Conservation (phyloP, 2,797 vertebrate species). For the Enteromius anoplus region DNA sequence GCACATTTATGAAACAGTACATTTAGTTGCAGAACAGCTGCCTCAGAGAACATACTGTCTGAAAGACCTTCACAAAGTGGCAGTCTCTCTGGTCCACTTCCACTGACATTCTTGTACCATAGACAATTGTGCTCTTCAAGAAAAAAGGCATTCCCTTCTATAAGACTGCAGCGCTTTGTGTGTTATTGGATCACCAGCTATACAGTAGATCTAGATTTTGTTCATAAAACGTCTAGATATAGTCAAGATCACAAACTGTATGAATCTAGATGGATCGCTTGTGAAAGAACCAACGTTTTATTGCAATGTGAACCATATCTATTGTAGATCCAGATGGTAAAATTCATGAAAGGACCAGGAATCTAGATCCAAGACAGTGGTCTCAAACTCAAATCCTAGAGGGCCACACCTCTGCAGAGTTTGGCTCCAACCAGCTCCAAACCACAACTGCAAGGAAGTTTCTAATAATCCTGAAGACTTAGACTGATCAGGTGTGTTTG, state of each 20-base stretch:
- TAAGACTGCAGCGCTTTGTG: constrained; percentile 68
- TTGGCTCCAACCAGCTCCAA: no score
- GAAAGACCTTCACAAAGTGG: constrained; percentile 71
- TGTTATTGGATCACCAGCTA: constrained; percentile 64
- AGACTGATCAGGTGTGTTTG: no score
- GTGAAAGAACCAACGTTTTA: not conserved
- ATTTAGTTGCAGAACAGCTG: constrained; percentile 71
- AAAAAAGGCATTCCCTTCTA: constrained; percentile 73
- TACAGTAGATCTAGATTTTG: constrained; percentile 20
- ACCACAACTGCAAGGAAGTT: no score
- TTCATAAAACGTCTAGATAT: not conserved
- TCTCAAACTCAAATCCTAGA: no score
- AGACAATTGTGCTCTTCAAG: constrained; percentile 75
- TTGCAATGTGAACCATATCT: not conserved
- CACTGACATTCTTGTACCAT: constrained; percentile 57
- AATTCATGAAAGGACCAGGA: not conserved
- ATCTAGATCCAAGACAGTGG: not conserved
- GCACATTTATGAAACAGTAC: constrained; percentile 68
- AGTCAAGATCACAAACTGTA: not conserved
- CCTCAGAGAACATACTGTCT: constrained; percentile 70
- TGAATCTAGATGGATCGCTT: not conserved
- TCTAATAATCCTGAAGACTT: no score
- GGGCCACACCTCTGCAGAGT: no score
- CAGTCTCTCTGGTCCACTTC: constrained; percentile 60
- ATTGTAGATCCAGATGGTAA: not conserved